Percentiles rank a stretch among this genome's conserved stretches.
phyloP scores from a whole-genome alignment of 1,140 invertebrate species.

The Lepidurus arcticus region DNA sequence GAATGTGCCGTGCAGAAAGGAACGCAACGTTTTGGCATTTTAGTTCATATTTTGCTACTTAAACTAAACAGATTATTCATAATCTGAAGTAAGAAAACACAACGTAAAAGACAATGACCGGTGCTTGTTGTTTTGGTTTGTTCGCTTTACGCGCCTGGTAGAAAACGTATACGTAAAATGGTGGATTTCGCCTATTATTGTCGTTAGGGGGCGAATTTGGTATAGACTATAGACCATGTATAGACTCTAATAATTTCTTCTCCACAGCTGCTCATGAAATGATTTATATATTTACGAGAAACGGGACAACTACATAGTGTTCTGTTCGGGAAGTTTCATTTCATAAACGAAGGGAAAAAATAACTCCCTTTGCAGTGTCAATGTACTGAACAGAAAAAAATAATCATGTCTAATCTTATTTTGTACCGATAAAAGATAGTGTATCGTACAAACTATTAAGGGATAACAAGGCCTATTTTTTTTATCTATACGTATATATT shows the following conservation, averaged over 20 bases:
- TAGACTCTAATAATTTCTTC: neutral
- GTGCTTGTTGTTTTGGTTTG: too few species aligned
- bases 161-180: too few species aligned
- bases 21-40: too few species aligned
- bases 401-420: constrained; percentile 3
- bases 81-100: too few species aligned
- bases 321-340: neutral
- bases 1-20: too few species aligned
- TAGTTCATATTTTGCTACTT: too few species aligned
- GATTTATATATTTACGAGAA: neutral
- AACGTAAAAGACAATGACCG: too few species aligned
- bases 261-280: neutral
- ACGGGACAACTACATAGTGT: neutral
- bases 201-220: too few species aligned
- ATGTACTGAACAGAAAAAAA: neutral
- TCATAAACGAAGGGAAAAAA: neutral
- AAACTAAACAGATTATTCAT: too few species aligned
- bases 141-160: too few species aligned
- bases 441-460: neutral
- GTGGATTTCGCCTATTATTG: too few species aligned
- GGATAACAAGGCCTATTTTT: neutral
- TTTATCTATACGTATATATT: neutral
- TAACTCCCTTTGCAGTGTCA: neutral
- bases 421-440: neutral
- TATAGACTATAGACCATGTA: too few species aligned